Conservation (phyloP, 2,113 vertebrate genomes). For the Oenanthe melanoleuca region DNA sequence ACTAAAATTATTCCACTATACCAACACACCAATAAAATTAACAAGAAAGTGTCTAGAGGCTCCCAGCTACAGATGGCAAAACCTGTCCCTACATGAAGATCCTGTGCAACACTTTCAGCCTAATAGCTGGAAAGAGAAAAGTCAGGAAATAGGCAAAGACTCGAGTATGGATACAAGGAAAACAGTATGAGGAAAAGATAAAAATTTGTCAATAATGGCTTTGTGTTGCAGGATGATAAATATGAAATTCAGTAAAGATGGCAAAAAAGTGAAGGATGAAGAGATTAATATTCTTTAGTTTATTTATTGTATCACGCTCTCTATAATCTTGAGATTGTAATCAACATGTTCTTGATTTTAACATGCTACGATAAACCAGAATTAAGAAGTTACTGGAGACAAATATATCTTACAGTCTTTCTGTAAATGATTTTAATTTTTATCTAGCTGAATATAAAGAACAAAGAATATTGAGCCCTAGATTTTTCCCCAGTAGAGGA, state of each 20-base stretch:
- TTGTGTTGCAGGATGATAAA: background rate
- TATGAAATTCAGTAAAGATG: background rate
- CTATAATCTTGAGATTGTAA: background rate
- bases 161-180: background rate
- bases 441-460: background rate
- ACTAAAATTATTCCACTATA: background rate
- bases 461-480: background rate
- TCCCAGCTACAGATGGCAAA: background rate
- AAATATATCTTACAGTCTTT: background rate
- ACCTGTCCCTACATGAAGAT: background rate
- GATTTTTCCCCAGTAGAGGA: background rate
- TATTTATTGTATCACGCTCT: background rate
- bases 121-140: background rate
- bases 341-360: background rate
- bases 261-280: background rate
- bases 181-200: background rate
- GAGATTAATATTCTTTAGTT: background rate
- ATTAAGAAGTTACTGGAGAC: background rate
- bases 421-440: background rate
- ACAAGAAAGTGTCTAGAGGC: fast-evolving
- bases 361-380: background rate
- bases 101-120: background rate
- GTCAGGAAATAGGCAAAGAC: background rate
- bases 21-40: background rate
- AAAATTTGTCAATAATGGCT: background rate